Evolutionary conservation across 2,113 vertebrate genomes (phyloP).

Genomic region (Archilochus colubris): DNA sequence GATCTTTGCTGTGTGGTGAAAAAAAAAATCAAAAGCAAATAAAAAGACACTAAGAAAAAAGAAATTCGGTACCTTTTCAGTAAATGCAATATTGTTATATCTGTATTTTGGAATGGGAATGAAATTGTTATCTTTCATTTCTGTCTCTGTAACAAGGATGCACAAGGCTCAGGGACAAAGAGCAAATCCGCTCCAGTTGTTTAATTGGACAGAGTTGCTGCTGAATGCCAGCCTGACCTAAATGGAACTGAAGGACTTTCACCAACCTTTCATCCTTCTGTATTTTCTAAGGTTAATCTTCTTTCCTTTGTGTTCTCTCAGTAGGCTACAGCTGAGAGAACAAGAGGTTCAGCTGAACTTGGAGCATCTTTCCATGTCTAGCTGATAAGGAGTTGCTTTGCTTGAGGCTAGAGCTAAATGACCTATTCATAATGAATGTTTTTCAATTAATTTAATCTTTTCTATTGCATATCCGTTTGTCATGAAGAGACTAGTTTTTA

Average conservation of each 20-base stretch:
- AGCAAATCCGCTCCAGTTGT: background rate
- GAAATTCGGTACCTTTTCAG: background rate
- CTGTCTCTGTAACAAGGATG: background rate
- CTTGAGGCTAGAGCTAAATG: slow-evolving; percentile 37
- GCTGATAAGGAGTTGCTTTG: background rate
- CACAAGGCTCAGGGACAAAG: background rate
- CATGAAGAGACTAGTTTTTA: background rate
- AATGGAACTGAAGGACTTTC: slow-evolving; percentile 49
- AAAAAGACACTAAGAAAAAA: background rate
- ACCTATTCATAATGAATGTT: slow-evolving; percentile 33
- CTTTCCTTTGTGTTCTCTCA: slow-evolving; percentile 10
- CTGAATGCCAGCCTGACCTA: slow-evolving; percentile 39
- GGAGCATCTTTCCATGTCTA: background rate
- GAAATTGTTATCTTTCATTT: background rate
- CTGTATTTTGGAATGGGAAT: background rate
- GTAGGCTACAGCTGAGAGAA: background rate
- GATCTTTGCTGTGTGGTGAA: background rate
- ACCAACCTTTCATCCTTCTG: slow-evolving; percentile 20
- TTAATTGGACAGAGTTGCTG: slow-evolving; percentile 17
- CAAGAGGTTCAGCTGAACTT: slow-evolving; percentile 23
- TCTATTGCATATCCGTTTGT: slow-evolving; percentile 25
- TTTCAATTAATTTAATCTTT: slow-evolving; percentile 56
- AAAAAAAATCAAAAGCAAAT: background rate
- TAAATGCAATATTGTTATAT: background rate
- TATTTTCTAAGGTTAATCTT: slow-evolving; percentile 44